Evolutionary conservation across 2,113 vertebrate species (phyloP), one percentile per base, ranked within the genome.

Genomic region (Chascanopsetta lugubris): DNA sequence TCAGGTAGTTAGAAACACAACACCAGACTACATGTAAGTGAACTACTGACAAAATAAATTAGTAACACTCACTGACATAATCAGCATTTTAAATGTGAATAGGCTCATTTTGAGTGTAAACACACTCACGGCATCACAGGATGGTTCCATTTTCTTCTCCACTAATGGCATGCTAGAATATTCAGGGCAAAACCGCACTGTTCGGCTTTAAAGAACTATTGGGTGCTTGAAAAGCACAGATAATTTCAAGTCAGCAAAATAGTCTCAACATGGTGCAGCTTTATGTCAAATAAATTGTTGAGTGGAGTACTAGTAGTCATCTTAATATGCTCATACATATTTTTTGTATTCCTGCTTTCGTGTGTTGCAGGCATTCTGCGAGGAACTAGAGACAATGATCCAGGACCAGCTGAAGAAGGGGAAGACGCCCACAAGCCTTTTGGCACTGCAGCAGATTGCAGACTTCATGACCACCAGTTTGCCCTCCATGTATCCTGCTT

Each of bases 351-450:
- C 21, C 13, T 47, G 17, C 30, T 8, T 49, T 18, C 21, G 9
- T 36, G 15, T 1, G 1, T 18, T 6, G 13, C 47, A 99, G 97
- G 97, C 96, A 1, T 99, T 99, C 86, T 98, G 97, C 78, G 97
- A 99, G 32, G 97, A 99, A 75, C 50, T 99, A 91, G 97, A 99
- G 66, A 95, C 97, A 0, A 97, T 99, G 96, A 99, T 99, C 75
- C 96, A 99, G 86, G 97, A 99, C 7, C 97, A 99, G 60, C 93
- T 99, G 70, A 97, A 97, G 89, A 98, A 98, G 87, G 97, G 97
- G 69, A 99, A 98, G 89, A 98, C 94, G 5, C 96, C 97, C 13
- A 96, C 97, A 0, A 97, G 97, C 72, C 90, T 99, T 34, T 61
- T 99, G 91, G 97, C 97, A 0, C 76, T 99, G 30, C 97, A 99